Percentiles rank a stretch among this genome's conserved stretches.
These are phyloP conservation scores for fruit fly (Drosophila melanogaster) DNA, from an alignment of 1,140 invertebrate genomes.

Conservation along the genomic window Release_6_plus_ISO1_MT NC_004354.4:20246001-20246500, in stretches of 20 bases:
- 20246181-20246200: too few species aligned
- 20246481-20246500: constrained; percentile 36
- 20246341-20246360: constrained; percentile 2
- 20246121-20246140: constrained; percentile 41
- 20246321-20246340: constrained; percentile 61
- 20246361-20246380: constrained; percentile 2
- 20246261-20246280: not conserved
- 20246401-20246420: constrained; percentile 42
- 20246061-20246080: constrained; percentile 2
- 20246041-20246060: too few species aligned
- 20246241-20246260: not conserved
- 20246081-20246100: constrained; percentile 1
- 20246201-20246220: too few species aligned
- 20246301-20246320: constrained; percentile 35
- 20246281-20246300: constrained; percentile 45
- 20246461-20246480: constrained; percentile 61
- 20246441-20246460: constrained; percentile 36
- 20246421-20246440: constrained; percentile 67
- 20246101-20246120: constrained; percentile 63
- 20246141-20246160: constrained; percentile 18
- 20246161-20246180: constrained; percentile 46
- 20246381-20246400: constrained; percentile 4
- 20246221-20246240: constrained; percentile 4
- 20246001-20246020: too few species aligned
- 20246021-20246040: not conserved